Conservation (phyloP, 2,888 invertebrate species). For the Drosophila putrida region DNA sequence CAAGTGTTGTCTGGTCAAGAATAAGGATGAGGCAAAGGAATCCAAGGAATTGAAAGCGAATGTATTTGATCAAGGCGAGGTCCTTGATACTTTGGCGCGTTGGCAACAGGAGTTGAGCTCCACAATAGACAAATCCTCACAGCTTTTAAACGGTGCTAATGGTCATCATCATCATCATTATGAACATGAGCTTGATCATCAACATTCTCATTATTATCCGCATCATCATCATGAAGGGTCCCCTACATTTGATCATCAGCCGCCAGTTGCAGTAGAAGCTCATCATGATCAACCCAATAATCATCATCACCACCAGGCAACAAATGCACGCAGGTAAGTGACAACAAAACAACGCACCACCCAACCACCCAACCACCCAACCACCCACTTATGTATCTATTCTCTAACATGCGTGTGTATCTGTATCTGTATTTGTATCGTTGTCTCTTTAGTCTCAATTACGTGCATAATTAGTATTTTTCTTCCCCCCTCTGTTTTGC, state of each 20-base stretch:
- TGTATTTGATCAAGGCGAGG: conserved; percentile 42
- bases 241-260: conserved; percentile 29
- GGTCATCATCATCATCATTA: conserved; percentile 46
- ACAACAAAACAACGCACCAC: neutral
- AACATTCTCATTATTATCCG: conserved; percentile 20
- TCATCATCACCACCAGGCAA: conserved; percentile 64
- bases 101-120: conserved; percentile 63
- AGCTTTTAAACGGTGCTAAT: conserved; percentile 57
- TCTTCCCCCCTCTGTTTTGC: neutral
- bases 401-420: conserved; percentile 6
- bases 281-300: conserved; percentile 44
- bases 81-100: conserved; percentile 54
- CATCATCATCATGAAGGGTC: conserved; percentile 31
- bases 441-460: conserved; percentile 42
- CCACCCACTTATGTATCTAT: conserved; percentile 9
- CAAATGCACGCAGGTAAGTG: conserved; percentile 82
- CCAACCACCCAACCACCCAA: neutral
- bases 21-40: neutral
- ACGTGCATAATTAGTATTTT: conserved; percentile 54
- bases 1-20: conserved; percentile 22
- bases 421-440: conserved; percentile 5
- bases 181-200: conserved; percentile 12
- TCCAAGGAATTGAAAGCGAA: conserved; percentile 11
- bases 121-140: conserved; percentile 38
- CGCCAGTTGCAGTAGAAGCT: conserved; percentile 47